phyloP scores from a whole-genome alignment of 1,140 invertebrate species.

The Solen grandis region DNA sequence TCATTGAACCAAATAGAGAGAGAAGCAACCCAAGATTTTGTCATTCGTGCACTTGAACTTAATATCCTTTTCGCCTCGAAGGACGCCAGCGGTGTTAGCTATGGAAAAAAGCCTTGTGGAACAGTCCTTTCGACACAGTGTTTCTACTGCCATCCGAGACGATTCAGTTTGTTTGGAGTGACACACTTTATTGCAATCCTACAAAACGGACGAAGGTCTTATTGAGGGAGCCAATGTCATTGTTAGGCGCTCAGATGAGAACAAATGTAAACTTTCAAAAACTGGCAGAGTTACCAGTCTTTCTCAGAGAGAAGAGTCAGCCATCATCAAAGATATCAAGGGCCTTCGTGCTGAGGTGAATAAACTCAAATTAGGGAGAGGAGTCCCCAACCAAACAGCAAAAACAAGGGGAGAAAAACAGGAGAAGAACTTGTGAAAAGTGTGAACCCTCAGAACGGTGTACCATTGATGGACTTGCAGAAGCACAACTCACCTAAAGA shows the following conservation, averaged over 20 bases:
- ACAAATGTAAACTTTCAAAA: not conserved
- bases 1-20: not conserved
- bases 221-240: not conserved
- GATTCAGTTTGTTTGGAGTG: not conserved
- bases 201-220: not conserved
- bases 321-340: not conserved
- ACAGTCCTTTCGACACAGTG: not conserved
- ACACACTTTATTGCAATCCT: not conserved
- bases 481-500: not conserved
- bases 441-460: not conserved
- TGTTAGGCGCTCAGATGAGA: not conserved
- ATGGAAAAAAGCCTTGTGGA: not conserved
- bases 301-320: not conserved
- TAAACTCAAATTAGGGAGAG: not conserved
- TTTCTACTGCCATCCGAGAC: not conserved
- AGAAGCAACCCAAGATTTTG: not conserved
- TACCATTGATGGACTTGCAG: slow-evolving; percentile 4
- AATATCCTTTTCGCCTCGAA: not conserved
- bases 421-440: not conserved
- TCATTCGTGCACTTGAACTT: not conserved
- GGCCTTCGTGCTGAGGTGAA: too few relatives aligned
- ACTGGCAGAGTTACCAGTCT: not conserved
- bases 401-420: not conserved
- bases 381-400: not conserved
- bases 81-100: not conserved